Evolutionary conservation across 1,140 invertebrate species (phyloP).

Genomic region (Cotesia glomerata): DNA sequence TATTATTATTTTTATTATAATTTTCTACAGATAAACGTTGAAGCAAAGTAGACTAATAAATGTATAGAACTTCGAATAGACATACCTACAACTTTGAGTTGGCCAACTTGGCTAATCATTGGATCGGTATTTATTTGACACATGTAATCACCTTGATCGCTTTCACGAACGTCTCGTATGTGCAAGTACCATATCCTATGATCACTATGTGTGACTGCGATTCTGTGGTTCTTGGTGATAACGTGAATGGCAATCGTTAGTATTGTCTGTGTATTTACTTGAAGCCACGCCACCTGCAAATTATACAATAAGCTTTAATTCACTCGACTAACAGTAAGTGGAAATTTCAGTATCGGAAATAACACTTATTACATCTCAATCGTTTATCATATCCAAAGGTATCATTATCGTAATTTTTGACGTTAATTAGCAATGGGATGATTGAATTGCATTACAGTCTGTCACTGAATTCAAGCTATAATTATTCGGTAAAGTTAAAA

Average conservation of each 20-base stretch:
- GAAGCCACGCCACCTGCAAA: slow-evolving; percentile 84
- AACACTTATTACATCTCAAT: neutral
- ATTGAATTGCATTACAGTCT: no score
- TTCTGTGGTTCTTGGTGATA: slow-evolving; percentile 87
- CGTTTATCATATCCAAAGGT: no score
- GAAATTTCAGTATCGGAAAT: neutral
- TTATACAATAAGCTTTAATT: slow-evolving; percentile 1
- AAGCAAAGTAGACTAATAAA: no score
- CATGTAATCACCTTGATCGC: slow-evolving; percentile 85
- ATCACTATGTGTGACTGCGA: slow-evolving; percentile 81
- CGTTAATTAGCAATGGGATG: no score
- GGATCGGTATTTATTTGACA: slow-evolving; percentile 91
- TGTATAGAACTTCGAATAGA: slow-evolving; percentile 13
- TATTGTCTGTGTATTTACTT: slow-evolving; percentile 90
- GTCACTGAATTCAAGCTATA: no score
- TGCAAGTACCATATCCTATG: slow-evolving; percentile 84
- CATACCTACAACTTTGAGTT: slow-evolving; percentile 86
- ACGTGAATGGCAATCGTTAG: slow-evolving; percentile 86
- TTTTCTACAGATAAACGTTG: neutral
- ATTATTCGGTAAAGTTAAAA: no score
- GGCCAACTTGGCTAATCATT: slow-evolving; percentile 88
- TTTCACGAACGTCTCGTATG: slow-evolving; percentile 79
- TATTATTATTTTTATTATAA: neutral
- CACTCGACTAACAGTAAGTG: neutral
- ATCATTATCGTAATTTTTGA: no score